These are phyloP conservation scores for Oxyura jamaicensis DNA, from an alignment of 2,113 vertebrate species.

Conservation along the genomic window DNA sequence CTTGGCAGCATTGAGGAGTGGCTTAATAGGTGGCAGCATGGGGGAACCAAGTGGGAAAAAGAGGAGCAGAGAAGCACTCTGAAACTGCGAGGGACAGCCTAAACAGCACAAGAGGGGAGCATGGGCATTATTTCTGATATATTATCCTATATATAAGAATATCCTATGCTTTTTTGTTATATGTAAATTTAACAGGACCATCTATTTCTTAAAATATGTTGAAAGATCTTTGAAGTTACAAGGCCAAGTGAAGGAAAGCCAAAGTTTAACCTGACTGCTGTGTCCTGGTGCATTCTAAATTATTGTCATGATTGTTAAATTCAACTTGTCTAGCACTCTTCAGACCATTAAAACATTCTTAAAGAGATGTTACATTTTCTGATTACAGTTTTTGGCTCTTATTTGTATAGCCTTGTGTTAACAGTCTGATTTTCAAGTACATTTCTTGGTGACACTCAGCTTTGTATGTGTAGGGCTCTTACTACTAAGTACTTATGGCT, in stretches of 20 bases:
- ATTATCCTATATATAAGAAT: background rate
- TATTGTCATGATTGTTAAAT: constrained; percentile 57
- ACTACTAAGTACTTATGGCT: constrained; percentile 56
- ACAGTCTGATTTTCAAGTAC: constrained; percentile 70
- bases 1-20: rapidly evolving
- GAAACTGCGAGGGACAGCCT: background rate
- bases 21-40: too few species aligned
- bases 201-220: constrained; percentile 27
- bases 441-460: constrained; percentile 62
- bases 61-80: rapidly evolving
- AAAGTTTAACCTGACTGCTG: constrained; percentile 32
- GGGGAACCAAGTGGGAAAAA: background rate
- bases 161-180: background rate
- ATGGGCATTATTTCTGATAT: background rate
- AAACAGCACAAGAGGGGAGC: rapidly evolving
- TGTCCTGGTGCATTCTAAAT: background rate
- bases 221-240: constrained; percentile 43
- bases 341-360: constrained; percentile 56
- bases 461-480: constrained; percentile 67
- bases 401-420: constrained; percentile 68
- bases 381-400: constrained; percentile 65
- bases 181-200: constrained; percentile 23
- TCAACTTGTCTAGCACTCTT: constrained; percentile 49
- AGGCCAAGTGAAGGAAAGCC: constrained; percentile 22
- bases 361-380: constrained; percentile 52